Percentiles rank a stretch among this genome's conserved stretches.
phyloP scores from a whole-genome alignment of 1,140 invertebrate species.

The Drosophila suzukii region DNA sequence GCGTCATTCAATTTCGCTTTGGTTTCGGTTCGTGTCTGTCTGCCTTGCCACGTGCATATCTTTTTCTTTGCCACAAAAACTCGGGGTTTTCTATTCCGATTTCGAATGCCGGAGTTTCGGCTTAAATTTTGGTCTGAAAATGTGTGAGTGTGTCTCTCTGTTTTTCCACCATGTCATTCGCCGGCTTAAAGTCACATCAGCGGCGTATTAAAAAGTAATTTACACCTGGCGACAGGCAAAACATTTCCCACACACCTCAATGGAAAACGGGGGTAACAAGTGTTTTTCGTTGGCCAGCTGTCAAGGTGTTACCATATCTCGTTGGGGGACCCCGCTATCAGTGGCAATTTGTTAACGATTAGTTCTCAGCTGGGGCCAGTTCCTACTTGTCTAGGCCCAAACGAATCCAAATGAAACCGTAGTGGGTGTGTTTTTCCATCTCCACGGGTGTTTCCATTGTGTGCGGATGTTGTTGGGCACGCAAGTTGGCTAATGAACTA shows the following conservation, averaged over 20 bases:
- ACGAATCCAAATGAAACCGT: not conserved
- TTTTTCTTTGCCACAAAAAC: slow-evolving; percentile 31
- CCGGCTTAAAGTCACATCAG: slow-evolving; percentile 57
- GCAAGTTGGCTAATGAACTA: slow-evolving; percentile 39
- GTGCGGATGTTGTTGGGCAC: slow-evolving; percentile 14
- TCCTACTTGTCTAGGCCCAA: slow-evolving; percentile 26
- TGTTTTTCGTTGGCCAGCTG: slow-evolving; percentile 46
- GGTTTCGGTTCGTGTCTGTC: slow-evolving; percentile 44
- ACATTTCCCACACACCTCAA: slow-evolving; percentile 60
- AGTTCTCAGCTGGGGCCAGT: slow-evolving; percentile 57
- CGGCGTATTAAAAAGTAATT: slow-evolving; percentile 77
- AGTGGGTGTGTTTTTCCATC: slow-evolving; percentile 8
- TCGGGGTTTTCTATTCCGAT: slow-evolving; percentile 16
- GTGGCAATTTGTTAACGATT: slow-evolving; percentile 79
- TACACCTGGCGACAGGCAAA: slow-evolving; percentile 64
- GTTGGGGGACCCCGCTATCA: slow-evolving; percentile 55
- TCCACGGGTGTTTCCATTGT: not conserved
- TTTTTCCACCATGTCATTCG: slow-evolving; percentile 34
- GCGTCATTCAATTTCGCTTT: slow-evolving; percentile 50
- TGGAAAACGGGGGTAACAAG: slow-evolving; percentile 14
- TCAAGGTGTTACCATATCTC: slow-evolving; percentile 54
- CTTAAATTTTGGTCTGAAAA: slow-evolving; percentile 45
- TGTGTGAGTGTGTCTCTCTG: not conserved
- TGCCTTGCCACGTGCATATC: slow-evolving; percentile 49
- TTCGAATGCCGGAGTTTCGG: not conserved